Evolutionary conservation across 2,888 invertebrate species (phyloP), one percentile per base, ranked within the genome.

Genomic region (Podabrus alpinus): DNA sequence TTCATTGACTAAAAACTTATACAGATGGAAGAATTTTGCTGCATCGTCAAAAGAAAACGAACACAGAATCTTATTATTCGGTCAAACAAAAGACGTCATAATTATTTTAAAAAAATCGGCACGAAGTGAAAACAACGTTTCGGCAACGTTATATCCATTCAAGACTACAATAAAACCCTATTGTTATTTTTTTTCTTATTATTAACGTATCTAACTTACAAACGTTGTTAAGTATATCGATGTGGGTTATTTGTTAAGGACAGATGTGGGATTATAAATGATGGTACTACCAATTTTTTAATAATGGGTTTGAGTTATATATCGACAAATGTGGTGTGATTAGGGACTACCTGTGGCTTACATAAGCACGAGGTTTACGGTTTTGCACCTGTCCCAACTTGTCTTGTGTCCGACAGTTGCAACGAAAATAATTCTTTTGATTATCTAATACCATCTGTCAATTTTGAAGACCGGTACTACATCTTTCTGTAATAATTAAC

Each of bases 401-500:
- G 17, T 21, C 60, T 72, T 72, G 25, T 72, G 13, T 69, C 45
- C 69, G 66, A 70, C 75, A 70, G 69, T 72, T 75, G 72, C 45
- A 17, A n/a, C 60, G 25, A 67, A 75, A 72, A 71, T 69, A 74
- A 68, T 71, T 66, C 67, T 68, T 21, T 16, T 25, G 69, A 75
- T 75, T 69, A 64, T 66, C 68, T 61, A 73, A 45, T 66, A 64
- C 75, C 75, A 72, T 75, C 69, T 75, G 75, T 75, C 75, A 75
- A 68, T 72, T 70, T 69, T 67, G 59, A n/a, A 45, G 45, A 45
- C 45, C 45, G 45, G n/a, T n/a, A 45, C 45, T n/a, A 45, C 45
- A 45, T 45, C 45, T 45, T 45, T 45, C 45, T 0, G n/a, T 45
- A 45, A 45, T 45, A 45, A 45, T 45, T 45, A 45, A 45, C 45